Percentiles rank a stretch among this genome's conserved stretches.
These are phyloP conservation scores for Pterophyllum scalare DNA, from an alignment of 2,113 vertebrate species.

Conservation along the genomic window DNA sequence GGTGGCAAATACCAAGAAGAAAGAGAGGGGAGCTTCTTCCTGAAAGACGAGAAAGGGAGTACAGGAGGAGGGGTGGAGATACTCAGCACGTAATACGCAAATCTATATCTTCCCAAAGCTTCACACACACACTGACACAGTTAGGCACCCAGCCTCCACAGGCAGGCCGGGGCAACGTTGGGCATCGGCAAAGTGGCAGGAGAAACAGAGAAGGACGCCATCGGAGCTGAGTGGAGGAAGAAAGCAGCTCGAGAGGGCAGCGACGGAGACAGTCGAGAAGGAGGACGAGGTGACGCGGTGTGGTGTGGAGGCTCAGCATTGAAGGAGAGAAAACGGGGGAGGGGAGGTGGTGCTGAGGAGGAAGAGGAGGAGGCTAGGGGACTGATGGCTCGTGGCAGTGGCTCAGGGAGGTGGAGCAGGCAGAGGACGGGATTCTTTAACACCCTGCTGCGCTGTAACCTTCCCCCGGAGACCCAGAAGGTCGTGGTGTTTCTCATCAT, in stretches of 20 bases:
- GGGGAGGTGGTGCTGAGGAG: slow-evolving; percentile 48
- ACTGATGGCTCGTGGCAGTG: slow-evolving; percentile 80
- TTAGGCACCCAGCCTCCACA: slow-evolving; percentile 49
- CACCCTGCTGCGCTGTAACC: slow-evolving; percentile 92
- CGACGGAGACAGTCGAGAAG: slow-evolving; percentile 20
- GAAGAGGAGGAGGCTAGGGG: slow-evolving; percentile 53
- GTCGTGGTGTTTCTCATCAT: slow-evolving; percentile 95
- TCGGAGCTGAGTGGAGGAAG: slow-evolving; percentile 47
- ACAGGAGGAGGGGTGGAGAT: not conserved
- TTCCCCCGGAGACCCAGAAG: slow-evolving; percentile 93
- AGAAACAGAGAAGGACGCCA: slow-evolving; percentile 56
- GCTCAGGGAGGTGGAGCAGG: slow-evolving; percentile 82
- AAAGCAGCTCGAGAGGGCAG: slow-evolving; percentile 17
- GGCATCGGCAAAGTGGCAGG: slow-evolving; percentile 73
- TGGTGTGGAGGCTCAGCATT: slow-evolving; percentile 64
- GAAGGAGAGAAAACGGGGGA: slow-evolving; percentile 57
- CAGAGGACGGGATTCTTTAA: slow-evolving; percentile 83
- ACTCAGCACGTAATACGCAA: slow-evolving; percentile 34
- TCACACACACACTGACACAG: slow-evolving; percentile 18
- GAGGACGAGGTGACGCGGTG: slow-evolving; percentile 48
- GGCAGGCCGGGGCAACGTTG: slow-evolving; percentile 59
- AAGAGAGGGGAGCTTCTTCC: slow-evolving; percentile 35
- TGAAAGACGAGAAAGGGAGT: slow-evolving; percentile 37
- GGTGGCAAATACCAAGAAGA: slow-evolving; percentile 25
- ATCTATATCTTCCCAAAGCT: slow-evolving; percentile 16